Evolutionary conservation across 2,113 vertebrate genomes (phyloP).

Genomic region (Triplophysa siluroides): DNA sequence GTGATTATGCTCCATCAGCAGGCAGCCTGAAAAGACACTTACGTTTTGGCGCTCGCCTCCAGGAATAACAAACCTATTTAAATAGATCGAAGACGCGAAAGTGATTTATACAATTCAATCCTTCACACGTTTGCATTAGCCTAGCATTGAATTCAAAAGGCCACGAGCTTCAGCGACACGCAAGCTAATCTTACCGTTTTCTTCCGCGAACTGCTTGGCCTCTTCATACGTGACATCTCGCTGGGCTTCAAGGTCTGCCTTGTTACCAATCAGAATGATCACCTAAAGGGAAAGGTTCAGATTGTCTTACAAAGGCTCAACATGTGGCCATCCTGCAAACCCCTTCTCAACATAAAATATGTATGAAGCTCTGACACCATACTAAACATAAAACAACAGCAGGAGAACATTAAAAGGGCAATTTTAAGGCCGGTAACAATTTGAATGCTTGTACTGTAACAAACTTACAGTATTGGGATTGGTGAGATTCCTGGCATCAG

Average conservation of each 20-base stretch:
- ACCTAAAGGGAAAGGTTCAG: constrained; percentile 77
- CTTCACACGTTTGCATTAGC: too few relatives aligned
- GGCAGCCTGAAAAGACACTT: constrained; percentile 67
- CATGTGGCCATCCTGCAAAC: not conserved
- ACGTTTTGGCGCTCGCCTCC: constrained; percentile 99
- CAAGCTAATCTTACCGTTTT: constrained; percentile 84
- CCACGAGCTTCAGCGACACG: too few relatives aligned
- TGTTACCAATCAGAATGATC: constrained; percentile 98
- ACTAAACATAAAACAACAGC: too few relatives aligned
- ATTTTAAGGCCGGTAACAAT: not conserved
- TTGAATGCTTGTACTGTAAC: not conserved
- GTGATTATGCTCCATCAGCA: not conserved
- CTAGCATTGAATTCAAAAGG: not conserved
- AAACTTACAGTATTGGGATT: constrained; percentile 97
- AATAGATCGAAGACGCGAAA: constrained; percentile 13
- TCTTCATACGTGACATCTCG: constrained; percentile 98
- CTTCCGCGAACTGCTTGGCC: constrained; percentile 98
- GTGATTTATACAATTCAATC: not conserved
- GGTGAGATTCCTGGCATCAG: constrained; percentile 97
- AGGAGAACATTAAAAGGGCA: too few relatives aligned
- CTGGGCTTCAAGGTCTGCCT: constrained; percentile 97
- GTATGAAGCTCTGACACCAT: not conserved
- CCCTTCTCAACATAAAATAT: not conserved
- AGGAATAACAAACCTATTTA: constrained; percentile 90
- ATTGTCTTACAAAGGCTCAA: not conserved